These are phyloP conservation scores for Knipowitschia caucasica DNA, from an alignment of 2,797 vertebrate genomes.

Conservation along the genomic window DNA sequence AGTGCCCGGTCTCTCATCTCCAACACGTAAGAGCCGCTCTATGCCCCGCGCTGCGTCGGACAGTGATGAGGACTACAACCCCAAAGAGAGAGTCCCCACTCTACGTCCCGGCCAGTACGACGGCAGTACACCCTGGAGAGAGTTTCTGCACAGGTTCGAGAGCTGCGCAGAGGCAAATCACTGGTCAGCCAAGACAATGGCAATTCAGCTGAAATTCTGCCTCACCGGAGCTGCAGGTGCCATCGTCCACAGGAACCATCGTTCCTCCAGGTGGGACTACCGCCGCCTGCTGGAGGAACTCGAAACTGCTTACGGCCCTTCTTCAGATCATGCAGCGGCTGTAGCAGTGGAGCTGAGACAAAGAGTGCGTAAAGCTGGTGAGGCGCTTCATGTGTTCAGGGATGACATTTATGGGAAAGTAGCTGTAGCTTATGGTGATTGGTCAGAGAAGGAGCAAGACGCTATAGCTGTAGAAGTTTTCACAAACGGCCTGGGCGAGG, in stretches of 20 bases:
- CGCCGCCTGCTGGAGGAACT: conserved; percentile 21
- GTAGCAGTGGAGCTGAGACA: conserved; percentile 31
- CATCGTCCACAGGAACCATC: conserved; percentile 19
- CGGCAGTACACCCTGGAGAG: conserved; percentile 25
- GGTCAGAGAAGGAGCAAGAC: conserved; percentile 30
- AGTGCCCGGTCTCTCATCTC: too few species aligned
- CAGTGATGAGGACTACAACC: conserved; percentile 13
- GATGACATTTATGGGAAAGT: conserved; percentile 39
- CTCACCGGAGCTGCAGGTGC: conserved; percentile 19
- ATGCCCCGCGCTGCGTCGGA: too few species aligned
- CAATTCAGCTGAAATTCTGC: conserved; percentile 33
- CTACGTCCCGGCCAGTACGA: conserved; percentile 32
- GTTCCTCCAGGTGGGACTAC: conserved; percentile 21
- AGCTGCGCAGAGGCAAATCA: conserved; percentile 25
- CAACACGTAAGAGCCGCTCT: too few species aligned
- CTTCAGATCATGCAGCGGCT: conserved; percentile 30
- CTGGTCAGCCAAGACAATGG: conserved; percentile 24
- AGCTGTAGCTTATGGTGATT: conserved; percentile 21
- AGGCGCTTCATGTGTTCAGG: conserved; percentile 29
- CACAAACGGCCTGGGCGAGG: conserved; percentile 21
- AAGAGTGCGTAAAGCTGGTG: neutral
- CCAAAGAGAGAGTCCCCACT: conserved; percentile 12
- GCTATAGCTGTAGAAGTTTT: conserved; percentile 33
- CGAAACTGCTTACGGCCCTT: conserved; percentile 24
- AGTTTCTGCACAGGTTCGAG: conserved; percentile 26